Base-by-base conservation (phyloP, 2,888 invertebrate genomes). In the Parnassius glacialis region DNA sequence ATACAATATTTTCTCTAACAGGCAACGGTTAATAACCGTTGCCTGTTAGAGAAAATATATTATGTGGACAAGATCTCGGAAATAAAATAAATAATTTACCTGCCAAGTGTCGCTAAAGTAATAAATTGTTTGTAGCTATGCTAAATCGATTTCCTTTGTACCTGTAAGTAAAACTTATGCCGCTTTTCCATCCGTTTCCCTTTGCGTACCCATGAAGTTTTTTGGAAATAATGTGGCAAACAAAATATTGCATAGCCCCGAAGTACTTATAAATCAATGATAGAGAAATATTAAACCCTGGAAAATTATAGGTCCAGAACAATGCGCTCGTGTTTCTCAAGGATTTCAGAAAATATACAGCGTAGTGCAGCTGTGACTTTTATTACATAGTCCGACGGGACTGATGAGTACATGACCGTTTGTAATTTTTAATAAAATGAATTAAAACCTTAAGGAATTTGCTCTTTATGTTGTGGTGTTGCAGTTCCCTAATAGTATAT, bases 201-300 rank as follows among this genome's bases (percentile, higher is more conserved):
- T 70, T 73, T 76, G 81, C 78, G 78, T 75, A 74, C 78, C 74
- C 80, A 78, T 82, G 81, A 83, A 77, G 74, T 79, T 79, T 82
- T 84, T 79, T 79, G 80, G 85, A 79, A 86, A 74, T 86, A 85
- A 87, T 84, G 85, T 77, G 77, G 74, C 75, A 75, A 76, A 74
- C 73, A 83, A 82, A 83, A 81, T 80, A 78, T 75, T 76, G 74
- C 74, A 70, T 74, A 73, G 76, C 81, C 84, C 85, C 85, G 73
- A 80, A 80, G 78, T 84, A 76, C 79, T 78, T 75, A 85, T 87
- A 87, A 85, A 87, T 87, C 84, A 84, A 81, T 82, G 81, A 83
- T 79, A 76, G 76, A 73, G 75, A 51, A 59, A 50, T 50, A 58
- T 43, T 58, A 55, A 63, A 63, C 60, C 59, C 43, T 61, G 57